A percentile compares a stretch with the other conserved stretches of the same genome.
Conservation (phyloP, 2,797 vertebrate genomes). For the Megalops cyprinoides region DNA sequence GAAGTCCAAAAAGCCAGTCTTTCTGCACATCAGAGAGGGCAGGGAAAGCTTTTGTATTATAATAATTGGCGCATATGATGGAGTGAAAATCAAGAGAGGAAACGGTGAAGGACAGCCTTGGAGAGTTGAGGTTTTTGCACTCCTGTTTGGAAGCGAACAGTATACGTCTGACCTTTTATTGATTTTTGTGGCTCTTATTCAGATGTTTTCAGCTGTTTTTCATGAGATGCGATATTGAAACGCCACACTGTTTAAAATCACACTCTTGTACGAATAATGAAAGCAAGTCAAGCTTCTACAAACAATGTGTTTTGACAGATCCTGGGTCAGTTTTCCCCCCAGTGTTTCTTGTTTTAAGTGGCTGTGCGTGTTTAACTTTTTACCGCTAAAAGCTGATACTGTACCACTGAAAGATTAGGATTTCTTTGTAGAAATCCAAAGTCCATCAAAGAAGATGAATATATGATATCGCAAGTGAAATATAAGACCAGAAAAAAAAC, state of each 20-base stretch:
- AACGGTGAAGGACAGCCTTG: not conserved
- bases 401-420: slow-evolving; percentile 4
- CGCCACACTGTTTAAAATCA: not conserved
- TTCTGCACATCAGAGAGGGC: not conserved
- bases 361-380: not conserved
- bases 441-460: not conserved
- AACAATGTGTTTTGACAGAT: slow-evolving; percentile 20
- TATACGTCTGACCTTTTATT: slow-evolving; percentile 9
- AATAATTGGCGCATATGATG: not conserved
- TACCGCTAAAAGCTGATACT: slow-evolving; percentile 11
- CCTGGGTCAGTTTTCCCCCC: not conserved
- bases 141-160: not conserved
- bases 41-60: not conserved
- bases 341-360: slow-evolving; percentile 14
- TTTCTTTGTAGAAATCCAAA: not conserved
- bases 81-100: not conserved
- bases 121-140: not conserved
- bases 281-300: slow-evolving; percentile 16
- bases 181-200: slow-evolving; percentile 14
- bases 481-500: not conserved
- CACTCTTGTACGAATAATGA: slow-evolving; percentile 18
- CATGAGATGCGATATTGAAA: slow-evolving; percentile 20
- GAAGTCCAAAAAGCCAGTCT: not conserved
- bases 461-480: slow-evolving; percentile 7
- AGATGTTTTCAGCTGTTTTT: slow-evolving; percentile 22